Evolutionary conservation across 2,888 invertebrate species (phyloP).

Genomic region (Cataglyphis albicans): DNA sequence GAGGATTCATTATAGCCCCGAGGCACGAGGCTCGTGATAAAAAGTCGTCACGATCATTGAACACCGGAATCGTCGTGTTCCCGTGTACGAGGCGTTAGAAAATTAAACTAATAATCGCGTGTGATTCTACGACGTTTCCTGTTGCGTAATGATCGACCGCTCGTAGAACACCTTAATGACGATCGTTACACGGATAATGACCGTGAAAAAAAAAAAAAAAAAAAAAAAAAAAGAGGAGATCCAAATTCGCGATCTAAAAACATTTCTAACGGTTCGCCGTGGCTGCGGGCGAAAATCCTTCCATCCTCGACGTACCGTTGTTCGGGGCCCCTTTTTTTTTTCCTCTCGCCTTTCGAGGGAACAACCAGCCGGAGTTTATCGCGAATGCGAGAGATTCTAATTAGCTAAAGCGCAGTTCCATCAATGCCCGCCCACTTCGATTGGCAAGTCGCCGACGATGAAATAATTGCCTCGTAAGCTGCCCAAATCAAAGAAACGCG

Average conservation of each 20-base stretch:
- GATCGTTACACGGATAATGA: slow-evolving; percentile 59
- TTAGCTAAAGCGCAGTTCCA: slow-evolving; percentile 7
- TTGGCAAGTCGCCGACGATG: slow-evolving; percentile 36
- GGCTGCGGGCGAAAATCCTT: slow-evolving; percentile 60
- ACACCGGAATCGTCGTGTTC: neutral
- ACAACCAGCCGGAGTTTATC: slow-evolving; percentile 40
- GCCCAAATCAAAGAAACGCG: slow-evolving; percentile 19
- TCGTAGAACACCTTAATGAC: slow-evolving; percentile 53
- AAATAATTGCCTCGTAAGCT: slow-evolving; percentile 31
- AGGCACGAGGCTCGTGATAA: neutral
- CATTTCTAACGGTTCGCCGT: slow-evolving; percentile 63
- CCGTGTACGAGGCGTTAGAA: slow-evolving; percentile 27
- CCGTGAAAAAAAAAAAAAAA: neutral
- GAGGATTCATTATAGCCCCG: slow-evolving; percentile 35
- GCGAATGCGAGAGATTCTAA: slow-evolving; percentile 36
- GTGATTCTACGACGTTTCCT: slow-evolving; percentile 34
- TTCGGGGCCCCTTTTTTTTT: slow-evolving; percentile 5
- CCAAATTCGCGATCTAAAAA: slow-evolving; percentile 63
- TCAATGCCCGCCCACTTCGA: slow-evolving; percentile 25
- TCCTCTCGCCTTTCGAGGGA: slow-evolving; percentile 10
- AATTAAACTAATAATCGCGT: slow-evolving; percentile 59
- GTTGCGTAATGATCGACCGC: slow-evolving; percentile 52
- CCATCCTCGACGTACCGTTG: slow-evolving; percentile 24
- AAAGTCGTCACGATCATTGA: slow-evolving; percentile 19
- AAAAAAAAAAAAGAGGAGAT: neutral